Conservation (phyloP, 2,797 vertebrate genomes). For the Otolemur crassicaudatus region DNA sequence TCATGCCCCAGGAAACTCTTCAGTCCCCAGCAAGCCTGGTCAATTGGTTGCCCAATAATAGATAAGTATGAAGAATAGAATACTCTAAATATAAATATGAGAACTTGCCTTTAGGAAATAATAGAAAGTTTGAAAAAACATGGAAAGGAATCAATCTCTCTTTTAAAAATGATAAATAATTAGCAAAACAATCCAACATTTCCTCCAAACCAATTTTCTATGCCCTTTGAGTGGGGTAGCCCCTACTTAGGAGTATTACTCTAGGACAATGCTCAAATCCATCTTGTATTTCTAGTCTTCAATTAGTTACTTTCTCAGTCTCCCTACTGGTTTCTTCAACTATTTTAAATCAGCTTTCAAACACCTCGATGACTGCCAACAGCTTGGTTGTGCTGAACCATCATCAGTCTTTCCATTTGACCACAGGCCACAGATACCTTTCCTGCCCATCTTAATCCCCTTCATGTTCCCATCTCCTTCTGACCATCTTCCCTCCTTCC, state of each 20-base stretch:
- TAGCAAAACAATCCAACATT: slow-evolving; percentile 56
- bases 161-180: slow-evolving; percentile 46
- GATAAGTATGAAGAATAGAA: not conserved
- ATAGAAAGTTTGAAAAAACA: not conserved
- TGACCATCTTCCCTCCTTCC: not conserved
- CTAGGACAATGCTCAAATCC: slow-evolving; percentile 48
- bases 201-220: slow-evolving; percentile 52
- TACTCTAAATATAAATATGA: slow-evolving; percentile 33
- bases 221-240: slow-evolving; percentile 53
- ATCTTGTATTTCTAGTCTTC: slow-evolving; percentile 48
- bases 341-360: slow-evolving; percentile 56
- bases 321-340: slow-evolving; percentile 18
- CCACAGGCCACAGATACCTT: not conserved
- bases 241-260: slow-evolving; percentile 31
- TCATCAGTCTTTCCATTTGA: slow-evolving; percentile 24
- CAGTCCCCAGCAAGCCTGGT: not conserved
- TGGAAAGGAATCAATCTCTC: slow-evolving; percentile 9
- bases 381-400: not conserved
- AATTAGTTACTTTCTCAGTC: slow-evolving; percentile 41
- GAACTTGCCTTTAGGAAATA: slow-evolving; percentile 23
- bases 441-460: not conserved
- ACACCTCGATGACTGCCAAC: not conserved
- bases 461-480: not conserved
- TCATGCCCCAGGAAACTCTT: not conserved
- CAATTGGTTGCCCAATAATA: not conserved